Evolutionary conservation across 1,140 invertebrate genomes (phyloP), one percentile per base, ranked within the genome.

Genomic region (Nomia melanderi): DNA sequence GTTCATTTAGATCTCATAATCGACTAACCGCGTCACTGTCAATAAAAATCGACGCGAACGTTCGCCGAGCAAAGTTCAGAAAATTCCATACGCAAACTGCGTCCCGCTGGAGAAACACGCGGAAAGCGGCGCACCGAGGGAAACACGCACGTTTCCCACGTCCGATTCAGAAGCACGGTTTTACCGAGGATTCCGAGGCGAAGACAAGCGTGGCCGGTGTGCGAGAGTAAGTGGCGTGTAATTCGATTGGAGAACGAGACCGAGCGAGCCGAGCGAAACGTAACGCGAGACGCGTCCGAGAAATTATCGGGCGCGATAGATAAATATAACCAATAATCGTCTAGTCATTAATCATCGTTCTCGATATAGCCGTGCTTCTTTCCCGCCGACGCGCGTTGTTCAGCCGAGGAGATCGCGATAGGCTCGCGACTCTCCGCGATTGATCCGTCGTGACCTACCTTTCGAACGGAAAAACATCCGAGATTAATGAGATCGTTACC

Each of bases 381-480:
- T 5, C 12, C n/a, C 17, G 7, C 0, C 5, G 23, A 47, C 14
- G 12, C 23, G 7, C 23, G 64, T 63, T 47, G n/a, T 71, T 60
- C 69, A 71, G 54, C 44, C 36, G n/a, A 2, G 44, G 12, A 17
- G 64, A 53, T 67, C 29, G 11, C 25, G 33, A n/a, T 57, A 27
- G 23, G 2, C 25, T 29, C 36, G 23, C 27, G 44, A n/a, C n/a
- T n/a, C n/a, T 50, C 17, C 12, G 25, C 20, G 29, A 53, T 64
- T 64, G 17, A 60, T 36, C 41, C 3, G 17, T 47, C 64, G 53
- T n/a, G 70, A 64, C 59, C 70, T 64, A 64, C 70, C 57, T 72
- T 36, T 14, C 57, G 12, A n/a, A 25, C 17, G 7, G 29, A 20
- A 33, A 63, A 27, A 36, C 25, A 29, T 59, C 27, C 12, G 12